phyloP scores from a whole-genome alignment of 2,888 invertebrate genomes.

The Calameuta pallipes region DNA sequence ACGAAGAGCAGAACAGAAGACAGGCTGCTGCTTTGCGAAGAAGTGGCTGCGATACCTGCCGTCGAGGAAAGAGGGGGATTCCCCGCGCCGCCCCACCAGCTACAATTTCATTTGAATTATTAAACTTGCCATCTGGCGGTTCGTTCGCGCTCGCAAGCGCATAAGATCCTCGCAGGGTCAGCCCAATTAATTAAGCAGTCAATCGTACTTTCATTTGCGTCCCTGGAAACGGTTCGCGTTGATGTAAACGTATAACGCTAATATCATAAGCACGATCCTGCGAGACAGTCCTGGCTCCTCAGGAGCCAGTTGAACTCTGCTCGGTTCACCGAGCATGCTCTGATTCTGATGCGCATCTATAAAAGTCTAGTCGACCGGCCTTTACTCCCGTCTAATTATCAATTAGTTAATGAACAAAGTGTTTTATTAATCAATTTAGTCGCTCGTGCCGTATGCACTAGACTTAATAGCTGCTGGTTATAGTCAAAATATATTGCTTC shows the following conservation, averaged over 20 bases:
- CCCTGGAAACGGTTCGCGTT: too few species aligned
- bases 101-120: constrained; percentile 56
- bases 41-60: neutral
- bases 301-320: too few species aligned
- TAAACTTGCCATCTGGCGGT: constrained; percentile 52
- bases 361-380: neutral
- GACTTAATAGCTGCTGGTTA: constrained; percentile 22
- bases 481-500: constrained; percentile 9
- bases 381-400: constrained; percentile 32
- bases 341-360: too few species aligned
- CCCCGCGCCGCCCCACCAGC: constrained; percentile 33
- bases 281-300: too few species aligned
- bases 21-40: neutral
- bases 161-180: too few species aligned
- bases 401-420: constrained; percentile 47
- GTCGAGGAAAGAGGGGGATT: too few species aligned
- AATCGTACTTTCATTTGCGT: neutral
- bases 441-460: constrained; percentile 7
- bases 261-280: too few species aligned
- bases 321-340: too few species aligned
- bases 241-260: too few species aligned
- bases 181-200: too few species aligned
- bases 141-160: constrained; percentile 9
- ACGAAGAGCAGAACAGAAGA: neutral
- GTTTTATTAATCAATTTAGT: constrained; percentile 40